These are phyloP conservation scores for Cherax quadricarinatus DNA, from an alignment of 1,140 invertebrate genomes.

Conservation along the genomic window DNA sequence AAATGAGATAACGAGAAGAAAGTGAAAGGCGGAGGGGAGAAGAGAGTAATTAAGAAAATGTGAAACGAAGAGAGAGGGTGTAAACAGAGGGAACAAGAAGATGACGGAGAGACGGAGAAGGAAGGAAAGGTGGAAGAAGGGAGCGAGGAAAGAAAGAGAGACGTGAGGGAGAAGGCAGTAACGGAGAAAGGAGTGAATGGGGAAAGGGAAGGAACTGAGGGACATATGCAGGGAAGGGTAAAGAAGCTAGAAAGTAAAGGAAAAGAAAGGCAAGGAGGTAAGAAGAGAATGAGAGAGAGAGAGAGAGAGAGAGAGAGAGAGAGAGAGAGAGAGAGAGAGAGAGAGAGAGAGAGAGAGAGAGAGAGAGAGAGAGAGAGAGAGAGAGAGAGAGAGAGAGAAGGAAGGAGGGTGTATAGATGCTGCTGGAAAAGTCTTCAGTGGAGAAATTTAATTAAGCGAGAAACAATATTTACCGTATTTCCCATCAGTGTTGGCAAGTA, in stretches of 20 bases:
- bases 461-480: no score
- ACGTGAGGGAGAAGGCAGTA: background rate
- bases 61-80: no score
- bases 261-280: background rate
- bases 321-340: background rate
- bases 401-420: no score
- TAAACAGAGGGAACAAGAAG: background rate
- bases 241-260: background rate
- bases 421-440: no score
- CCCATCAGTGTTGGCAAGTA: no score
- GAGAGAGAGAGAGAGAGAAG: conserved; percentile 17
- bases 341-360: background rate
- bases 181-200: background rate
- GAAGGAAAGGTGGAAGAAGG: background rate
- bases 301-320: background rate
- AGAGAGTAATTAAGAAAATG: background rate
- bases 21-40: background rate
- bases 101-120: background rate
- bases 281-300: background rate
- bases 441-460: no score
- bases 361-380: conserved; percentile 20
- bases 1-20: background rate
- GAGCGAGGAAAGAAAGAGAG: background rate
- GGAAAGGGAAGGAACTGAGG: background rate
- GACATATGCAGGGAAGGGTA: background rate